phyloP scores from a whole-genome alignment of 2,888 invertebrate genomes.

The Perizoma flavofasciatum region DNA sequence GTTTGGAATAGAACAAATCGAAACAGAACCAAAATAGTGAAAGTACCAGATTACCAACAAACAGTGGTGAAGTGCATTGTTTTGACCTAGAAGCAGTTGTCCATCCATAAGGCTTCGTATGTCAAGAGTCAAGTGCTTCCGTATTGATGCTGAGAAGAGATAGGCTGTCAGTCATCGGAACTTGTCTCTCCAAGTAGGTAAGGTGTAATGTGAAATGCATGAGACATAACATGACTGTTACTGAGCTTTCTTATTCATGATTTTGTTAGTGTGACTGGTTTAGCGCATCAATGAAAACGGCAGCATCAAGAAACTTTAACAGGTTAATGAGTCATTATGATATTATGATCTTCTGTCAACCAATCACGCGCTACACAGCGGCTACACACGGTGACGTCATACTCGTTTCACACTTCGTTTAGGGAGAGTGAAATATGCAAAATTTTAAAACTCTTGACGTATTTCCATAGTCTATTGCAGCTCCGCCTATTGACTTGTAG shows the following conservation, averaged over 20 bases:
- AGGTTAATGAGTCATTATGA: slow-evolving; percentile 12
- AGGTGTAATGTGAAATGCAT: slow-evolving; percentile 28
- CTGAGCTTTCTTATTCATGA: slow-evolving; percentile 17
- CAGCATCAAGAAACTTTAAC: slow-evolving; percentile 6
- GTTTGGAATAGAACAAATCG: slow-evolving; percentile 57
- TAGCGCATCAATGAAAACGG: slow-evolving; percentile 2
- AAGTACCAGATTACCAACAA: slow-evolving; percentile 59
- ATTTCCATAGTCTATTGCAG: too few species aligned
- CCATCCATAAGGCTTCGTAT: slow-evolving; percentile 4
- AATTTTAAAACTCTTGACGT: too few species aligned
- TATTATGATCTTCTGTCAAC: background rate
- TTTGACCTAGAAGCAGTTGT: slow-evolving; percentile 31
- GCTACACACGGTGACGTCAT: too few species aligned
- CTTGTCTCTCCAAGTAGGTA: slow-evolving; percentile 35
- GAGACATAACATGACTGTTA: slow-evolving; percentile 14
- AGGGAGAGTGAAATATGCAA: too few species aligned
- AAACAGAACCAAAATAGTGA: slow-evolving; percentile 70
- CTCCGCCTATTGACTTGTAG: too few species aligned
- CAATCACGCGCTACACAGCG: too few species aligned
- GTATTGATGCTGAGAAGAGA: slow-evolving; percentile 22
- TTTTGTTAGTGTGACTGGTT: background rate
- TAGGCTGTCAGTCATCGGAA: slow-evolving; percentile 33
- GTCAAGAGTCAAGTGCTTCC: slow-evolving; percentile 29
- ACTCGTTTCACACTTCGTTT: too few species aligned
- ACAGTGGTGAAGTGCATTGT: slow-evolving; percentile 38